phyloP scores from a whole-genome alignment of 92 coral and sea anemone species.

The Galaxea fascicularis region DNA sequence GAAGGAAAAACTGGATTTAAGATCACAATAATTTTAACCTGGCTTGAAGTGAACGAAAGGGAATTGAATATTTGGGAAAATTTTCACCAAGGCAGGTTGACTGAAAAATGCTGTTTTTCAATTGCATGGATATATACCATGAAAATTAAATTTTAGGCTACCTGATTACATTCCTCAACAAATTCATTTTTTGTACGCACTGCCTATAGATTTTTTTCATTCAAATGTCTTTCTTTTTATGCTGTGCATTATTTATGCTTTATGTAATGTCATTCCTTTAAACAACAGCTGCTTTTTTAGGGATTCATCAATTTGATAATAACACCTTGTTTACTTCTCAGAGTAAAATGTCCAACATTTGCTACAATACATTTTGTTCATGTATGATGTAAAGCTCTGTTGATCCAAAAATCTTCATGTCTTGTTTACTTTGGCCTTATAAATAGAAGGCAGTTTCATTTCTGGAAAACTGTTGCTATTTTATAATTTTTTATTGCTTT shows the following conservation, averaged over 20 bases:
- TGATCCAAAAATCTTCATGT: too few species aligned
- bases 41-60: slow-evolving; percentile 8
- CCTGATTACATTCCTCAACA: neutral
- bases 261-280: neutral
- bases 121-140: neutral
- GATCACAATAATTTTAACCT: neutral
- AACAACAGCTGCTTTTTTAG: neutral
- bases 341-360: neutral
- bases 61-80: slow-evolving; percentile 30
- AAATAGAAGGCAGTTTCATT: too few species aligned
- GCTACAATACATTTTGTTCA: neutral
- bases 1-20: neutral
- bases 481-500: too few species aligned
- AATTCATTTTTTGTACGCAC: neutral
- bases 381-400: too few species aligned
- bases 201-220: neutral
- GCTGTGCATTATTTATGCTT: slow-evolving; percentile 21
- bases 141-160: neutral
- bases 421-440: neutral
- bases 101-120: neutral
- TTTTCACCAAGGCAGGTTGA: neutral
- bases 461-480: too few species aligned
- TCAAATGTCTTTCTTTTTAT: neutral
- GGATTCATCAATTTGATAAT: neutral
- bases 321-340: neutral